Conservation (phyloP, 2,797 vertebrate genomes). For the Typhlichthys eigenmanni region DNA sequence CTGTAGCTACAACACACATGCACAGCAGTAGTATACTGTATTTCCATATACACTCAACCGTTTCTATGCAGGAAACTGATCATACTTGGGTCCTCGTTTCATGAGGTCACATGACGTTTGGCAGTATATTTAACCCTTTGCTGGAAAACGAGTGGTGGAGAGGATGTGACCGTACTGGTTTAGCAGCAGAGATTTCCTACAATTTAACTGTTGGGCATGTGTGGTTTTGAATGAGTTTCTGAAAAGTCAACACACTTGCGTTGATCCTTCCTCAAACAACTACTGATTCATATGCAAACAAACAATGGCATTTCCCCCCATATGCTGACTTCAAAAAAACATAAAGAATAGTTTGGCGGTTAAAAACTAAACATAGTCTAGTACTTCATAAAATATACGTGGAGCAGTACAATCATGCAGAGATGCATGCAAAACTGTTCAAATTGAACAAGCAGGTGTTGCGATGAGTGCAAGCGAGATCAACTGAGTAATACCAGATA, state of each 20-base stretch:
- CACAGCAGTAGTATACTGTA: no score
- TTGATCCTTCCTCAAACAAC: constrained; percentile 14
- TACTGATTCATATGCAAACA: not conserved
- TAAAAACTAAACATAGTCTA: not conserved
- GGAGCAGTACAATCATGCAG: no score
- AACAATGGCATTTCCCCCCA: not conserved
- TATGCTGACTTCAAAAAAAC: no score
- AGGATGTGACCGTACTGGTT: no score
- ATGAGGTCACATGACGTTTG: no score
- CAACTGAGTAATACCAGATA: constrained; percentile 13
- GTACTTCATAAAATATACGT: not conserved
- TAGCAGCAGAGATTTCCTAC: not conserved
- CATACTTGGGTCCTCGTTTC: no score
- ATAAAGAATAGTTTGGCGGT: no score
- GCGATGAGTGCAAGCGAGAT: constrained; percentile 5
- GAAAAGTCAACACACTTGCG: constrained; percentile 33
- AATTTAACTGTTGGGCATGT: constrained; percentile 26
- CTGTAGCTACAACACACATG: no score
- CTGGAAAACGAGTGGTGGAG: no score
- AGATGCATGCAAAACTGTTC: not conserved
- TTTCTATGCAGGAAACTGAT: no score
- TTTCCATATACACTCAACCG: no score
- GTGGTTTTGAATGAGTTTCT: constrained; percentile 53
- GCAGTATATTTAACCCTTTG: no score
- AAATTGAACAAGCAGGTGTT: constrained; percentile 9